Conservation (phyloP, 2,888 invertebrate genomes). For the Eupithecia exiguata region DNA sequence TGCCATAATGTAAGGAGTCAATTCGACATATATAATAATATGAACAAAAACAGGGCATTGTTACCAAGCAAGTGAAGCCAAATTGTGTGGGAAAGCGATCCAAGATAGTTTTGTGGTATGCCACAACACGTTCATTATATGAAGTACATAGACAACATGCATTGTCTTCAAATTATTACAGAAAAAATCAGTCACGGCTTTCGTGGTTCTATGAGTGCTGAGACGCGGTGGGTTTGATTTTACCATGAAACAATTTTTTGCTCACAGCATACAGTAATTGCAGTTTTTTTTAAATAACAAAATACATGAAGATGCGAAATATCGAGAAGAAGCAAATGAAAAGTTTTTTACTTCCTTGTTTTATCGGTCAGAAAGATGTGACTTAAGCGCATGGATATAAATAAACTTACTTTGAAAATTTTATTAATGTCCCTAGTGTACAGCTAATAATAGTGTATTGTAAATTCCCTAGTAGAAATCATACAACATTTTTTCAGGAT, state of each 20-base stretch:
- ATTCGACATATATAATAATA: neutral
- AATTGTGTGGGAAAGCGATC: conserved; percentile 54
- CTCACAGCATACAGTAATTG: too few species aligned
- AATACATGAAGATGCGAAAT: neutral
- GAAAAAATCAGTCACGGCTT: neutral
- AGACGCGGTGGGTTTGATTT: neutral
- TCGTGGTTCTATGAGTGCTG: neutral
- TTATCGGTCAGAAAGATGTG: neutral
- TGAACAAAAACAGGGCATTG: conserved; percentile 31
- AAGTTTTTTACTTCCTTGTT: neutral
- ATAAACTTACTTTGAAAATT: neutral
- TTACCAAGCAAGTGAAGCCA: conserved; percentile 38
- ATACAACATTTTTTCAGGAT: too few species aligned
- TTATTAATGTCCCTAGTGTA: neutral
- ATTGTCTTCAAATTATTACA: conserved; percentile 36
- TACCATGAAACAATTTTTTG: neutral
- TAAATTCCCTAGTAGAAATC: too few species aligned
- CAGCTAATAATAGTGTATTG: too few species aligned
- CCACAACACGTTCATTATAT: conserved; percentile 37
- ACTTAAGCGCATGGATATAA: neutral
- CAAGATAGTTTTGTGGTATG: conserved; percentile 50
- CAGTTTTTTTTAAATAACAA: neutral
- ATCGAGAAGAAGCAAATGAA: neutral
- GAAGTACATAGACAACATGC: conserved; percentile 36
- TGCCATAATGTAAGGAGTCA: neutral